Evolutionary conservation across 2,888 invertebrate species (phyloP), one percentile per base, ranked within the genome.

Genomic region (Charanyca ferruginea): DNA sequence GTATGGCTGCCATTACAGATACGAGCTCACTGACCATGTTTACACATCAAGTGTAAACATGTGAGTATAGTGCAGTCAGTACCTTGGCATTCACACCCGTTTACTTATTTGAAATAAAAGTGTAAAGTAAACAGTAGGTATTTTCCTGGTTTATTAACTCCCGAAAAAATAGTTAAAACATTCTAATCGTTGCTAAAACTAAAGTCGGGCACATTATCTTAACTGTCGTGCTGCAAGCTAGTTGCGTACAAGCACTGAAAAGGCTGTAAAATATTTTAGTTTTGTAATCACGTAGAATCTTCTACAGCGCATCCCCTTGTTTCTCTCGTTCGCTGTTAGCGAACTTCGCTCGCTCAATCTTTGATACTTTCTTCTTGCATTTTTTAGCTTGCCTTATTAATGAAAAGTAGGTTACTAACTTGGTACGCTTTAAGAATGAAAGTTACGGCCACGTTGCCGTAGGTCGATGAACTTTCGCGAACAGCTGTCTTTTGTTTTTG

Each of bases 331-430:
- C 83, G 83, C 90, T 87, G 87, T 87, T 88, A 87, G 87, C 89
- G 89, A 95, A 95, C 90, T 95, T 95, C 94, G 93, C 94, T 92
- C 92, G 93, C 94, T 94, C 95, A 95, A 95, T 95, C 95, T 95
- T 94, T 95, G 95, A 95, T 95, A 95, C 95, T 95, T 94, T 94
- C 95, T 94, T 95, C 94, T 90, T 94, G 94, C 94, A 94, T 95
- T 95, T 95, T 95, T 95, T 94, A 95, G 94, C 93, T 93, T 91
- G 91, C 91, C 94, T 94, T 95, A 95, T 95, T 95, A 95, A 95
- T 95, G 95, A 95, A 95, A 95, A 95, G 95, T 95, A 94, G 95
- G 95, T 95, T 95, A 95, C 93, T 94, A 95, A 95, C 94, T 94
- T 94, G 90, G 92, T 93, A 91, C 92, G 90, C 91, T 93, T 93